Evolutionary conservation across 30 jellyfish, hydroid and myxozoan species (phyloP), one percentile per base, ranked within the genome.

Genomic region (Aurelia aurita): DNA sequence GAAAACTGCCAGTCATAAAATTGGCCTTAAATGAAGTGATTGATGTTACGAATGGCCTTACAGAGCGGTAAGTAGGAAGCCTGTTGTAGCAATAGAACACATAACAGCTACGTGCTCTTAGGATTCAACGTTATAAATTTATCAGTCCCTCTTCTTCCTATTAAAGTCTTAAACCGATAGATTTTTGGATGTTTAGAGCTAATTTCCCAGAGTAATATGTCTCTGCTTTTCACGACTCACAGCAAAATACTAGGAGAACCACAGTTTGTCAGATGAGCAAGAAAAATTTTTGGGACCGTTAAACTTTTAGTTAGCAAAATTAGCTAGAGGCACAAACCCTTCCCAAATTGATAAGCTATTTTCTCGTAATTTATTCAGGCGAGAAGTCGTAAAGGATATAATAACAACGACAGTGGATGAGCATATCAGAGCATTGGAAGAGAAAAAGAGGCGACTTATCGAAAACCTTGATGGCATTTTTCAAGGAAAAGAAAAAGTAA

Each of bases 1-100:
- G 97, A 47, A 88, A 88, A 58, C 61, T 88, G 25, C 98, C 98
- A 0, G 73, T 93, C 46, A 54, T 93, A 0, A 88, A 84, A 72
- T 72, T 82, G 58, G 98, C 97, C 5, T 69, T 93, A 78, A 84
- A 79, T 64, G 97, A 87, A 68, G 95, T 93, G 22, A 46, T 80
- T 22, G 97, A 87, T 16, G 97, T 84, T 39, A 74, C 91, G 29
- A 58, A 83, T 44, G 82, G 72, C 73, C 74, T 93, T 9, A 77
- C 59, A 16, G 93, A 93, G 34, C 82, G 98, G 98, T 93, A 3
- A 34, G 79, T 25, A 20, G 21, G 1, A 1, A 13, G 21, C 2
- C 43, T n/a, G n/a, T n/a, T n/a, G n/a, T n/a, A n/a, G n/a, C n/a
- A n/a, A n/a, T n/a, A n/a, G n/a, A n/a, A n/a, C n/a, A n/a, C n/a